Conservation (phyloP, 2,888 invertebrate genomes). For the Pteria penguin region DNA sequence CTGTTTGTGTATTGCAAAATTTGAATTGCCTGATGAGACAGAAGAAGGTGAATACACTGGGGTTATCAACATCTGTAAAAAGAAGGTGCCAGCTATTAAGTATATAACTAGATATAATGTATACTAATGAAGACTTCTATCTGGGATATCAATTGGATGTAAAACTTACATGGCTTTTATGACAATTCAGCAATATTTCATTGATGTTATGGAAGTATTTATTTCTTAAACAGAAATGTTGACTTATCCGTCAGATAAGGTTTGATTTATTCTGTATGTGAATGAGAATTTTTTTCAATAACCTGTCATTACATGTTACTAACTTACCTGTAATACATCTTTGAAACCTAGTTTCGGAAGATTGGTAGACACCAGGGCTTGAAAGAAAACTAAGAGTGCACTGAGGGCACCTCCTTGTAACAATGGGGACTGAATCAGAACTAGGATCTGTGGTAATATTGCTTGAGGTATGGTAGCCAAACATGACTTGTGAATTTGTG, state of each 20-base stretch:
- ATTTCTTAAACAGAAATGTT: too few species aligned
- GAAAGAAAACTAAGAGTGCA: slow-evolving; percentile 94
- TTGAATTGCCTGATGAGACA: slow-evolving; percentile 43
- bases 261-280: too few species aligned
- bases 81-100: neutral
- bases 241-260: too few species aligned
- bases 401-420: slow-evolving; percentile 95
- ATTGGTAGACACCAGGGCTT: slow-evolving; percentile 90
- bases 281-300: too few species aligned
- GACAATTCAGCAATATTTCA: too few species aligned
- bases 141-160: too few species aligned
- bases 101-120: too few species aligned
- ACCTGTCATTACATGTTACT: too few species aligned
- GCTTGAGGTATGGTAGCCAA: slow-evolving; percentile 71
- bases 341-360: slow-evolving; percentile 88
- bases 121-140: too few species aligned
- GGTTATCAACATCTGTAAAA: slow-evolving; percentile 76
- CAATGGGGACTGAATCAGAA: slow-evolving; percentile 93
- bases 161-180: too few species aligned
- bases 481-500: slow-evolving; percentile 71
- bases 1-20: slow-evolving; percentile 78
- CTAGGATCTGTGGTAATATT: slow-evolving; percentile 85
- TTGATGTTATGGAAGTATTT: too few species aligned
- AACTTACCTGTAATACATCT: slow-evolving; percentile 85
- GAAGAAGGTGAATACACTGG: slow-evolving; percentile 76